Evolutionary conservation across 2,888 invertebrate species (phyloP), one percentile per base, ranked within the genome.

Genomic region (Scrobipalpa atriplicella): DNA sequence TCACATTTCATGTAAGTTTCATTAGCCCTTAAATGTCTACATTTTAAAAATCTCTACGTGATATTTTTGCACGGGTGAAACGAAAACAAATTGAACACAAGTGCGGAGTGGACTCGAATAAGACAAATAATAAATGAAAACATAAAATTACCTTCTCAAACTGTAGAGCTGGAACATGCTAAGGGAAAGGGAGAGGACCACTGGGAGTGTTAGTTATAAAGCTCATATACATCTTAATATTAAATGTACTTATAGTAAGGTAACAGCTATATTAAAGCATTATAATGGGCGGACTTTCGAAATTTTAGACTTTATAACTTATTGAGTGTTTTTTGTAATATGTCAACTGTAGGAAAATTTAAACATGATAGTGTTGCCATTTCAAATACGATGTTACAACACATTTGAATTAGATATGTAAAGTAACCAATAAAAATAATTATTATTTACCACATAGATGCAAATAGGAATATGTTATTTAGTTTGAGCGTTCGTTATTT

Each of bases 141-240:
- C 77, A 76, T 82, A 83, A 86, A 83, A 85, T 89, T 91, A 91
- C 91, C 91, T 90, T 83, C 72, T 64, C 29, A 67, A 72, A 78
- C 72, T 79, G 89, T 81, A 78, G 90, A 83, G 88, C 90, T 87
- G 87, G 82, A 86, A 85, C 90, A 90, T 90, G 90, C 90, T 86
- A 81, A 76, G 75, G 85, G 85, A 83, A 75, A 85, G 86, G 77
- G 69, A 70, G 79, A 71, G 86, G 83, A 82, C 69, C 69, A 72
- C 74, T 72, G 78, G 83, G 81, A 79, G 72, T 68, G 72, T 75
- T 74, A 78, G 75, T 72, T 75, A 70, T 70, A 70, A 74, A 77
- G 79, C 72, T 67, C 21, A 7, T 61, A 79, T 77, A n/a, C n/a
- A n/a, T n/a, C n/a, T n/a, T 72, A 75, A 77, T n/a, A n/a, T 79